Evolutionary conservation across 1,140 invertebrate species (phyloP), one percentile per base, ranked within the genome.

Genomic region (Drosophila miranda): DNA sequence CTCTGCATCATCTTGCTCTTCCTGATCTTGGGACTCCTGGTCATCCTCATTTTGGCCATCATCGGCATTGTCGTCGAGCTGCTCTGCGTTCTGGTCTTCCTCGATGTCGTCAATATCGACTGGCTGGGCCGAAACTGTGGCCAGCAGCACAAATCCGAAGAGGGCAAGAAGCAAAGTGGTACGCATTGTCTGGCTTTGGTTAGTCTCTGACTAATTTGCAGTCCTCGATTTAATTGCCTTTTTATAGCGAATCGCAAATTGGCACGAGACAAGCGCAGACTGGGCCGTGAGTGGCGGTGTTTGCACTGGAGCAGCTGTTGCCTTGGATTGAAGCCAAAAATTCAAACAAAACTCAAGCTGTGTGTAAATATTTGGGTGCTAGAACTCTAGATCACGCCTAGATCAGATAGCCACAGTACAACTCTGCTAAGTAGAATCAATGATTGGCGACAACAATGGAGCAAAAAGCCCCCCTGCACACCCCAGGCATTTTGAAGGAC

Each of bases 71-170:
- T 53, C 62, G 1, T 55, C 57, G 0, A 46, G 42, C 9, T 21
- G 16, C 7, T 6, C 2, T 11, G 19, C 54, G 19, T 19, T 49
- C 14, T 56, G 19, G 1, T 21, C 2, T 7, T 28, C 51, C 1
- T 44, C 2, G 8, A 16, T n/a, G 0, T 78, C 72, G 4, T 66
- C 58, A n/a, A 61, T 41, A 5, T 74, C 53, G 13, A 30, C 2
- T 3, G 50, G 23, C 21, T 34, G 38, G 6, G 77, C 62, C 6
- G 67, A 64, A 6, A 66, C 52, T 28, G 54, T 63, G 45, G 81
- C 44, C 23, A 84, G 30, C 13, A 84, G 58, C 53, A 84, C 82
- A 34, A 68, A 56, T 41, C 81, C 81, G 44, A 84, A 81, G 7
- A 84, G 73, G 16, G 73, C 82, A 41, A 84, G 50, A 38, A 84